Conservation (phyloP, 1,140 invertebrate genomes). For the Tetramorium parvispinum region DNA sequence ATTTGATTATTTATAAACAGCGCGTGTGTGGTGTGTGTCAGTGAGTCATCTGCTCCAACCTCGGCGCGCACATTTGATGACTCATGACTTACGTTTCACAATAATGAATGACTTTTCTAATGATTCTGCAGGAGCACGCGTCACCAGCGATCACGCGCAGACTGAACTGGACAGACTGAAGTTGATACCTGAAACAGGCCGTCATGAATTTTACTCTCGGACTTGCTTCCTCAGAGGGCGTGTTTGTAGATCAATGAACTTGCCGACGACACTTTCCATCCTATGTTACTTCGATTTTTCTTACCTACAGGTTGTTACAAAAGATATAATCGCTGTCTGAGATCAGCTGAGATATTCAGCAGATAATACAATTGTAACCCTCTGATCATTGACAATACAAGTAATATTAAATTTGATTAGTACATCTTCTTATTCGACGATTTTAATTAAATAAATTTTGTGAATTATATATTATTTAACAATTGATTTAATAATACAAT, state of each 20-base stretch:
- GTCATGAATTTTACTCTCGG: not conserved
- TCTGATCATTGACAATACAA: no score
- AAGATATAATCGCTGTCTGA: not conserved
- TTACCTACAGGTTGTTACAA: not conserved
- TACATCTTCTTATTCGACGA: no score
- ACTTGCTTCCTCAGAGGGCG: slow-evolving; percentile 3
- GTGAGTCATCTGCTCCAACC: not conserved
- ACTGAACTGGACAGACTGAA: not conserved
- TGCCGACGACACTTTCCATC: not conserved
- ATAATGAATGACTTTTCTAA: not conserved
- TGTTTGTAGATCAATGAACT: not conserved
- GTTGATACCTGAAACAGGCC: not conserved
- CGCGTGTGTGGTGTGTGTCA: no score
- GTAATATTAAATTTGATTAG: no score
- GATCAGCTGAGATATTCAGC: not conserved
- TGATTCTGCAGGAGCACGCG: not conserved
- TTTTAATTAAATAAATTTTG: no score
- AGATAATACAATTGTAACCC: no score
- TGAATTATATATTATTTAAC: no score
- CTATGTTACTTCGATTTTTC: not conserved
- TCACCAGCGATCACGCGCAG: not conserved
- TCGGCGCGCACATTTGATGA: slow-evolving; percentile 5
- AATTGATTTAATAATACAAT: no score
- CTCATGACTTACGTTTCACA: slow-evolving; percentile 3
- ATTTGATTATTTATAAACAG: slow-evolving; percentile 11